Evolutionary conservation across 2,888 invertebrate genomes (phyloP).

Genomic region (Spilarctia lutea): DNA sequence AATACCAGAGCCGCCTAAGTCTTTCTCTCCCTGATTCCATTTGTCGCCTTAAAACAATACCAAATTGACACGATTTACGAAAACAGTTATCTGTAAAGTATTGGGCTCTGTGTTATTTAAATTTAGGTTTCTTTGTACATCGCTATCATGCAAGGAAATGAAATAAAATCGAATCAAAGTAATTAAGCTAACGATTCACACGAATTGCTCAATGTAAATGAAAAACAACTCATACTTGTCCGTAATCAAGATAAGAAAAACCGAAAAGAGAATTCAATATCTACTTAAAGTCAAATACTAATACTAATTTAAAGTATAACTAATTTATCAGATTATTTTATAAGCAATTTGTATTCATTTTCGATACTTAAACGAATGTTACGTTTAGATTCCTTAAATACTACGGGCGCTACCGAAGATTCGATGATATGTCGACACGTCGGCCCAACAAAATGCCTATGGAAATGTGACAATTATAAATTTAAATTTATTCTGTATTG

Average conservation of each 20-base stretch:
- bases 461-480: constrained; percentile 70
- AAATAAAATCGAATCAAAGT: not conserved
- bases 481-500: constrained; percentile 63
- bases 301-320: constrained; percentile 18
- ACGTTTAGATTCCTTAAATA: constrained; percentile 36
- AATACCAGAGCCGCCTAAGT: too few relatives aligned
- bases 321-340: constrained; percentile 21
- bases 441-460: constrained; percentile 66
- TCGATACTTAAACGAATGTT: constrained; percentile 15
- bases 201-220: not conserved
- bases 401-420: constrained; percentile 32
- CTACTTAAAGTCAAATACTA: constrained; percentile 10
- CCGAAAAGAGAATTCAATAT: constrained; percentile 7
- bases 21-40: too few relatives aligned
- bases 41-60: too few relatives aligned
- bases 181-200: not conserved
- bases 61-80: not conserved
- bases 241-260: constrained; percentile 2
- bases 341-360: constrained; percentile 38
- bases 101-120: not conserved
- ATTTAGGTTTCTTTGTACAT: not conserved
- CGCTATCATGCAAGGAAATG: not conserved
- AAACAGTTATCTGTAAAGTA: not conserved
- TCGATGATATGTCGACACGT: constrained; percentile 27
- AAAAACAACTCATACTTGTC: not conserved